Base-by-base conservation (phyloP, 2,797 vertebrate genomes). In the Trachops cirrhosus region DNA sequence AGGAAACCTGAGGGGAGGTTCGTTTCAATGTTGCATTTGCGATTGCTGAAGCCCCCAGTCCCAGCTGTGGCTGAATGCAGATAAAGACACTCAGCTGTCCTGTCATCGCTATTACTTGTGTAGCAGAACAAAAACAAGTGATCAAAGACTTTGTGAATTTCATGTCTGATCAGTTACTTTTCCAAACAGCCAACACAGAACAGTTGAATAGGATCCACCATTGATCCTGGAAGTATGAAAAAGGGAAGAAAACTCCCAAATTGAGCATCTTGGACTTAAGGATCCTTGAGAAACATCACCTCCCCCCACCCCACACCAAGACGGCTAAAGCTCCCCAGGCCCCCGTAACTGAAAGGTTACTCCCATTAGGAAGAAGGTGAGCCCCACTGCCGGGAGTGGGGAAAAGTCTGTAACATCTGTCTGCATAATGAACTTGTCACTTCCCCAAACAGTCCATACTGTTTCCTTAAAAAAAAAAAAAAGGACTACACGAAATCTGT, bases 91-190 rank as follows among this genome's bases (percentile, higher is more conserved):
- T 39, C 48, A 39, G 21, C 64, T 64, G 57, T 54, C 94, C 34
- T 62, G 74, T 46, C 70, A 44, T 18, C 4, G 19, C 70, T 85
- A 79, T 67, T 83, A 84, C 83, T 11, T 11, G 74, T 70, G 68
- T 12, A 85, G 79, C 67, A 80, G 90, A 95, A 87, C 15, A 78
- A 70, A 95, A 96, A 74, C 15, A 94, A 50, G 74, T 75, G 85
- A 86, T 44, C 41, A 5, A 62, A 39, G n/a, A 64, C 78, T 75
- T 90, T 57, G 64, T 87, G 59, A 64, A 91, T 84, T 89, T 62
- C 50, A 44, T 12, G 54, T 37, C 71, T 24, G 32, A 78, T 95
- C 89, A 93, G 77, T 0, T 52, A 24, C n/a, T 74, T 90, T 91
- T 86, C 91, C 52, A 70, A 80, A 80, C 9, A 44, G 41, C 21